These are phyloP conservation scores for Labrus mixtus DNA, from an alignment of 2,113 vertebrate species.

Conservation along the genomic window DNA sequence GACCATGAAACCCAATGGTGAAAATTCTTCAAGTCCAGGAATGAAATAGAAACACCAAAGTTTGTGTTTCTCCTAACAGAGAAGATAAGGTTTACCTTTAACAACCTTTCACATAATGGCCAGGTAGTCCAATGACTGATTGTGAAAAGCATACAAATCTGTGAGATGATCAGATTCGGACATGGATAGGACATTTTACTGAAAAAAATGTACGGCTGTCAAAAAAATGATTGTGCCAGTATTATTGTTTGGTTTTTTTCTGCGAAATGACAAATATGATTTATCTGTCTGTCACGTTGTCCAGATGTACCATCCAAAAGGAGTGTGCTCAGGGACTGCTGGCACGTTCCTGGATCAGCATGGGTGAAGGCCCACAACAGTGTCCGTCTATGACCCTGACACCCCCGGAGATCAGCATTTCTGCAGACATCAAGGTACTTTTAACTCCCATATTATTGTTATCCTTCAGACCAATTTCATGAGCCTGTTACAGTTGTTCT, in stretches of 20 bases:
- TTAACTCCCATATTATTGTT: constrained; percentile 1
- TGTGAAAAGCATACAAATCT: constrained; percentile 22
- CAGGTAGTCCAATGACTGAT: background rate
- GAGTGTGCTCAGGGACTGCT: constrained; percentile 86
- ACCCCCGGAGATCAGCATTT: constrained; percentile 89
- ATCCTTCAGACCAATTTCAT: background rate
- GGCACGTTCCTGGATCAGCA: constrained; percentile 89
- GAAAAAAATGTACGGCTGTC: no score
- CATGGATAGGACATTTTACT: no score
- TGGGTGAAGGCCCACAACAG: constrained; percentile 85
- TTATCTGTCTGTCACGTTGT: constrained; percentile 22
- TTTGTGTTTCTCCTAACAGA: constrained; percentile 32
- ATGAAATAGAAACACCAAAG: constrained; percentile 52
- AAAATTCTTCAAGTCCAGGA: constrained; percentile 60
- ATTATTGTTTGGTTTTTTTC: no score
- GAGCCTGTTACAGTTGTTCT: constrained; percentile 18
- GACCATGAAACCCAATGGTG: constrained; percentile 66
- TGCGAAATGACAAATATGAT: background rate
- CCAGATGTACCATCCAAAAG: constrained; percentile 90
- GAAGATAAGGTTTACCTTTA: constrained; percentile 38
- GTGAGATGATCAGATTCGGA: constrained; percentile 15
- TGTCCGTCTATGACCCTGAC: constrained; percentile 93
- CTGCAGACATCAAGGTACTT: constrained; percentile 85
- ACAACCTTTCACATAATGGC: constrained; percentile 24
- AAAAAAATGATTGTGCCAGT: no score